Conservation (phyloP, 2,113 vertebrate species). For the Boleophthalmus pectinirostris region DNA sequence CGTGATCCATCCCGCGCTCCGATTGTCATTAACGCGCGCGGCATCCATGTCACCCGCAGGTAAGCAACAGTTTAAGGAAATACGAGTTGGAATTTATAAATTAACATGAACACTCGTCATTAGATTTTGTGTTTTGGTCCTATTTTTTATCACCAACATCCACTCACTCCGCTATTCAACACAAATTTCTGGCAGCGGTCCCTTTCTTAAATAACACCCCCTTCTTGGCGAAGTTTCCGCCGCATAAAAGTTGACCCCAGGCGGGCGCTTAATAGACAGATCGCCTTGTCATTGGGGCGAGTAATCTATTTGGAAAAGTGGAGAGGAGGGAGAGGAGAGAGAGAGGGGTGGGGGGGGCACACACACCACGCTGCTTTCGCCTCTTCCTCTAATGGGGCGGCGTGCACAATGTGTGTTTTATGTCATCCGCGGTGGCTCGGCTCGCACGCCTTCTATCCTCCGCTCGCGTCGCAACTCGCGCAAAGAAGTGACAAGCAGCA, state of each 20-base stretch:
- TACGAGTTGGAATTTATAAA: not conserved
- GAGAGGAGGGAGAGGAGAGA: constrained; percentile 41
- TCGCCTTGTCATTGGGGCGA: constrained; percentile 82
- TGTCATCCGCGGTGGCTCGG: constrained; percentile 86
- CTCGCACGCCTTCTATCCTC: constrained; percentile 79
- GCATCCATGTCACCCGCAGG: constrained; percentile 86
- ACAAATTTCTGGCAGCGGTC: not conserved
- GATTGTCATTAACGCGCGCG: constrained; percentile 30
- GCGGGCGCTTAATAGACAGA: constrained; percentile 61
- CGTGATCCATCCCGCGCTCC: constrained; percentile 85
- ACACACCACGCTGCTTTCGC: constrained; percentile 86
- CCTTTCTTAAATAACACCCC: constrained; percentile 54
- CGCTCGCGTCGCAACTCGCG: constrained; percentile 86
- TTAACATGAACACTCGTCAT: not conserved
- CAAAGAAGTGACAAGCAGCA: constrained; percentile 87
- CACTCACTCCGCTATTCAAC: not conserved
- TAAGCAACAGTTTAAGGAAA: constrained; percentile 79
- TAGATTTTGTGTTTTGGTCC: not conserved
- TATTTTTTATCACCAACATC: not conserved
- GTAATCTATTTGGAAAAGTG: constrained; percentile 80
- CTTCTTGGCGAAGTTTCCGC: constrained; percentile 71
- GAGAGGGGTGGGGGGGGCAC: not conserved
- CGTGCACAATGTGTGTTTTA: constrained; percentile 88
- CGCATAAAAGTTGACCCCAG: constrained; percentile 63
- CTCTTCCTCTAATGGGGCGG: constrained; percentile 85